phyloP scores from a whole-genome alignment of 92 coral and sea anemone genomes.

The Epizoanthus scotinus region DNA sequence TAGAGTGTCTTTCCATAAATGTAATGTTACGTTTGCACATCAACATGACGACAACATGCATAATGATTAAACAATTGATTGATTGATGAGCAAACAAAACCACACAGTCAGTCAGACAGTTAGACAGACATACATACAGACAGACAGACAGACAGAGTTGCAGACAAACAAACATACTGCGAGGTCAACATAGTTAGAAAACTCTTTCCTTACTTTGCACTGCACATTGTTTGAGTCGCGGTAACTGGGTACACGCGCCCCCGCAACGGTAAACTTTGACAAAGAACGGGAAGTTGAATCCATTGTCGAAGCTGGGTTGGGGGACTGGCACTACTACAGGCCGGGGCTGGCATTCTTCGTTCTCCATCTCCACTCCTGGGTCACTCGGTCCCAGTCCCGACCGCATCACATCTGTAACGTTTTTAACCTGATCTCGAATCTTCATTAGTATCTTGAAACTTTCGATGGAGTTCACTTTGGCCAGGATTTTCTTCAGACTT shows the following conservation, averaged over 20 bases:
- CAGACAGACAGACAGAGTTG: too few relatives aligned
- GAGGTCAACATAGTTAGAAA: too few relatives aligned
- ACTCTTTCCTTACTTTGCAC: conserved; percentile 54
- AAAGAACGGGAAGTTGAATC: conserved; percentile 66
- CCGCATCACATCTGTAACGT: not conserved
- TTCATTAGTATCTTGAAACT: conserved; percentile 60
- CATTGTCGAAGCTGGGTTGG: conserved; percentile 57
- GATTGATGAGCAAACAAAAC: too few relatives aligned
- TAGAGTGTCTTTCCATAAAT: too few relatives aligned
- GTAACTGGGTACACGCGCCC: conserved; percentile 64
- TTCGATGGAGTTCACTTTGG: conserved; percentile 59
- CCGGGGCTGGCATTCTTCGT: conserved; percentile 52
- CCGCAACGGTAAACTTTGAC: conserved; percentile 75
- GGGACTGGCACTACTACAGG: conserved; percentile 73
- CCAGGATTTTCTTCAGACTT: conserved; percentile 56
- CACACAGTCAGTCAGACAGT: too few relatives aligned
- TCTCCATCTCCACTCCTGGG: conserved; percentile 51
- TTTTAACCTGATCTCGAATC: conserved; percentile 38
- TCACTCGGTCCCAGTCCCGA: not conserved
- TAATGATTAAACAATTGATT: too few relatives aligned
- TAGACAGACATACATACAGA: too few relatives aligned
- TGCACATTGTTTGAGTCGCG: conserved; percentile 61
- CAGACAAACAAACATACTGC: too few relatives aligned
- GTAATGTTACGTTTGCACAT: too few relatives aligned
- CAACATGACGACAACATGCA: too few relatives aligned